Base-by-base conservation (phyloP, 92 coral and sea anemone species). In the Bergia sp. region DNA sequence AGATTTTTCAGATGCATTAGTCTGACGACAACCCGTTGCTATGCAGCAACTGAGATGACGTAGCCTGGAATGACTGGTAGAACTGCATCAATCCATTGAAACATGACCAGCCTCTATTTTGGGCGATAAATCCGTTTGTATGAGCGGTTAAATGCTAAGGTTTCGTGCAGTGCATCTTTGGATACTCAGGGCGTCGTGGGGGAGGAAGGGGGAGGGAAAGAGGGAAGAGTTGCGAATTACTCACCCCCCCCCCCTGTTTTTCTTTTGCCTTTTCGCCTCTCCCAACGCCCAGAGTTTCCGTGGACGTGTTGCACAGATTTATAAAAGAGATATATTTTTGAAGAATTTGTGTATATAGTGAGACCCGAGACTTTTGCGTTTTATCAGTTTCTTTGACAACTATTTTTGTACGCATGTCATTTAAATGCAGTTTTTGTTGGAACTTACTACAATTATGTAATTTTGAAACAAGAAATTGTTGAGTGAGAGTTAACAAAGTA, bases 1-100 rank as follows among this genome's bases (percentile, higher is more conserved):
- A 18, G 64, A 45, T 84, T 13, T 49, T 69, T 50, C 87, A 72
- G 87, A 47, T 71, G 67, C 47, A 23, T 84, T 84, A 84, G 78
- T 84, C 79, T 16, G 87, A 53, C 65, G 80, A 4, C 8, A 16
- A 2, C n/a, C 66, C 69, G 7, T 61, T 61, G 69, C 23, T 13
- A 18, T 61, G 29, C 69, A 20, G 2, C 69, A 61, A 20, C n/a
- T 18, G 20, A 8, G 69, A 15, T 61, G 69, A 61, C 69, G 66
- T 61, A 61, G 23, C 0, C 69, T 4, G 29, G 69, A 61, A 13
- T 53, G 16, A 53, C 58, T 6, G 58, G 58, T 11, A 53, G 58
- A 12, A 53, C 58, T 18, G 13, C 1, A 15, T 10, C 16, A 53
- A 8, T 61, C 23, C 69, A 61, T 23, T 53, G 58, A 61, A 2